phyloP scores from a whole-genome alignment of 1,140 invertebrate genomes.

The Drosophila ananassae region DNA sequence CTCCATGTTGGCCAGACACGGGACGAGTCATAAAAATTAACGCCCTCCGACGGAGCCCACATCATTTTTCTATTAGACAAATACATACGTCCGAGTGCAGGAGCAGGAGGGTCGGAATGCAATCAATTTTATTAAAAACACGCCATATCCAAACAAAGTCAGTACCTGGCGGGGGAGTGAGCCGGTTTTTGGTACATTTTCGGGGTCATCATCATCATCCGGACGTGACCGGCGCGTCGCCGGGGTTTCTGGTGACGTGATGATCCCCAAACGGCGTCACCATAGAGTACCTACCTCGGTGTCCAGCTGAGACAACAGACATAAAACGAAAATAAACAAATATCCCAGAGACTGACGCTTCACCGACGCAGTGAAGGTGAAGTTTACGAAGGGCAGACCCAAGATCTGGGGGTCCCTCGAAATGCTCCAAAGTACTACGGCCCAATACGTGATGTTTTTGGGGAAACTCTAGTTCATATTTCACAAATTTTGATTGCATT shows the following conservation, averaged over 20 bases:
- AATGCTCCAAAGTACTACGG: not conserved
- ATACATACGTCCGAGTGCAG: constrained; percentile 34
- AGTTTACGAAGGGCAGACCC: constrained; percentile 27
- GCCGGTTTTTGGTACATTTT: constrained; percentile 47
- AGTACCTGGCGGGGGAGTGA: not conserved
- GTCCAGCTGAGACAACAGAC: constrained; percentile 71
- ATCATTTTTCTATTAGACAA: constrained; percentile 80
- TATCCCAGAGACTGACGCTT: not conserved
- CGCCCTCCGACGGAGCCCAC: constrained; percentile 23
- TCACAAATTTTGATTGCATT: not conserved
- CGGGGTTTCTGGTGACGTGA: constrained; percentile 36
- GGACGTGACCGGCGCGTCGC: constrained; percentile 59
- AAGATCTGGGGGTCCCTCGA: not conserved
- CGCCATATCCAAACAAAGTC: constrained; percentile 46
- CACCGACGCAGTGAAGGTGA: not conserved
- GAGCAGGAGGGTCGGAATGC: constrained; percentile 40
- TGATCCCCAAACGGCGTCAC: not conserved
- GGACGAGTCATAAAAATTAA: constrained; percentile 61
- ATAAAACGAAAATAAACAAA: constrained; percentile 66
- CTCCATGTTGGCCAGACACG: constrained; percentile 57
- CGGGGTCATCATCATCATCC: constrained; percentile 58
- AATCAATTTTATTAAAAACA: constrained; percentile 79
- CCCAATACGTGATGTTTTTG: not conserved
- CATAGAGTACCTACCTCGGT: constrained; percentile 1
- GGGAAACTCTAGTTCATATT: not conserved